These are phyloP conservation scores for Melikaiella ostensackeni DNA, from an alignment of 2,888 invertebrate species.

Conservation along the genomic window DNA sequence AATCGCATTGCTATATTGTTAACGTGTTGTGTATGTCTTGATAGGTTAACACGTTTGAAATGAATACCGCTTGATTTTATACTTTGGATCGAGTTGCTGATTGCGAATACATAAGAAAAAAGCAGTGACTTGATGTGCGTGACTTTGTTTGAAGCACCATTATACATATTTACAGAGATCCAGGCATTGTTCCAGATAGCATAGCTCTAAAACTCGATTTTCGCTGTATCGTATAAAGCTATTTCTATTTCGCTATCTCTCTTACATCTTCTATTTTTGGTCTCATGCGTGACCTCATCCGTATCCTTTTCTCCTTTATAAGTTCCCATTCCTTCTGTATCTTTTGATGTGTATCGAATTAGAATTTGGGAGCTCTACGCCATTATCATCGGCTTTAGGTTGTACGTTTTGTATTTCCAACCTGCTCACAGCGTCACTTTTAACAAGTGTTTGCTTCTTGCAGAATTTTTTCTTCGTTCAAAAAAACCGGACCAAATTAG, in stretches of 20 bases:
- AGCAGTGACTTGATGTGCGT: neutral
- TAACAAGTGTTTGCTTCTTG: neutral
- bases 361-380: neutral
- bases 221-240: constrained; percentile 21
- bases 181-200: constrained; percentile 33
- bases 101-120: neutral
- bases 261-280: neutral
- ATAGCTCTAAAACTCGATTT: constrained; percentile 10
- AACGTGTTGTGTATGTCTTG: constrained; percentile 19
- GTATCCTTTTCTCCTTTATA: neutral
- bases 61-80: constrained; percentile 16
- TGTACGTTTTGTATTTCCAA: neutral
- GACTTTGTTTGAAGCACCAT: constrained; percentile 5
- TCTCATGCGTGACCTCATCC: neutral
- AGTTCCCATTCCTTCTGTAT: neutral
- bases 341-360: neutral
- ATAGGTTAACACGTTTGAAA: constrained; percentile 18
- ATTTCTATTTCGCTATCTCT: constrained; percentile 14
- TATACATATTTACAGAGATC: constrained; percentile 7
- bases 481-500: constrained; percentile 22
- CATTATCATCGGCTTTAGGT: neutral
- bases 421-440: neutral
- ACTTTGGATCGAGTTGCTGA: constrained; percentile 13
- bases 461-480: constrained; percentile 14
- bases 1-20: constrained; percentile 9